phyloP scores from a whole-genome alignment of 53 echinoderm and acorn worm genomes.

The Mesocentrotus franciscanus region DNA sequence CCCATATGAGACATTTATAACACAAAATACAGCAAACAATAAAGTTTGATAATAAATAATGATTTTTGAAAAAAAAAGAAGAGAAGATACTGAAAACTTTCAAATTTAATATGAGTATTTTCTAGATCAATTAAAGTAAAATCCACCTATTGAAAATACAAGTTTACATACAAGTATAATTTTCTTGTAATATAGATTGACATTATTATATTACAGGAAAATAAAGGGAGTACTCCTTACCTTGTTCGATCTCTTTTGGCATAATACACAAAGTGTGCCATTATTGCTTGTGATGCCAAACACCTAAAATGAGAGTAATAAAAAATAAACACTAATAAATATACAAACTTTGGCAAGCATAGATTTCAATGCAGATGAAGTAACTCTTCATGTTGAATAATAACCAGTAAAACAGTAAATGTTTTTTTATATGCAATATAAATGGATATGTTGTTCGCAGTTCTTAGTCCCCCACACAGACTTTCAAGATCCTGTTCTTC shows the following conservation, averaged over 20 bases:
- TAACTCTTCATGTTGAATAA: background rate
- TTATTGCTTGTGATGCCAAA: constrained; percentile 78
- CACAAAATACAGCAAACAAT: too few relatives aligned
- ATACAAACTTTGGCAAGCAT: background rate
- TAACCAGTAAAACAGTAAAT: background rate
- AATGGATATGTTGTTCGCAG: background rate
- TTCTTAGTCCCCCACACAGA: too few relatives aligned
- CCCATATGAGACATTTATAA: too few relatives aligned
- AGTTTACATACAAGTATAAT: too few relatives aligned
- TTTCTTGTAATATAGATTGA: background rate
- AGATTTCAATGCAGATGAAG: background rate
- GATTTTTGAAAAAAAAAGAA: too few relatives aligned
- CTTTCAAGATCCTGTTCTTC: background rate
- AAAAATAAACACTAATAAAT: background rate
- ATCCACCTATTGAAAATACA: too few relatives aligned
- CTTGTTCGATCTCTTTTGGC: constrained; percentile 76
- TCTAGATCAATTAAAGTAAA: too few relatives aligned
- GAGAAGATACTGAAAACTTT: too few relatives aligned
- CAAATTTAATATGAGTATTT: too few relatives aligned
- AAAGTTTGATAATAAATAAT: too few relatives aligned
- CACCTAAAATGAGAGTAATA: constrained; percentile 65
- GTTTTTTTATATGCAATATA: background rate
- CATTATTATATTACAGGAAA: background rate
- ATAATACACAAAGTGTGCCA: constrained; percentile 82
- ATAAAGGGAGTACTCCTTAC: background rate